Evolutionary conservation across 2,113 vertebrate species (phyloP).

Genomic region (Micromys minutus): DNA sequence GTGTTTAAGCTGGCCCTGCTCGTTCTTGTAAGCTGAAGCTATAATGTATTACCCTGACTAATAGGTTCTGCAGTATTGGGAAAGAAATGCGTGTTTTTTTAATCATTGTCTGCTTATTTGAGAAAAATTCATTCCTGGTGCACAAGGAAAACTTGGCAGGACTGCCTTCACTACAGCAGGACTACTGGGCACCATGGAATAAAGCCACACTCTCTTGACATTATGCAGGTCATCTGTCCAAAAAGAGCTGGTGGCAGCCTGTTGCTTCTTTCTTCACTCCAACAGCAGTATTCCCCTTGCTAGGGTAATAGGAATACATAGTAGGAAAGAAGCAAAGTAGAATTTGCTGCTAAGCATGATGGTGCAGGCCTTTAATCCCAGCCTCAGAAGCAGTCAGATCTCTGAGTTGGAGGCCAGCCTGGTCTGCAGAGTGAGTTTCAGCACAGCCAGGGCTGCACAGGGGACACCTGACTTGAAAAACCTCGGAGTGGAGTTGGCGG

Average conservation of each 20-base stretch:
- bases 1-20: not conserved
- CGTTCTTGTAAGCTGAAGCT: slow-evolving; percentile 43
- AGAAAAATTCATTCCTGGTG: not conserved
- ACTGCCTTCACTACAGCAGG: not conserved
- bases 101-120: not conserved
- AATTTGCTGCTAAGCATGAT: not conserved
- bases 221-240: not conserved
- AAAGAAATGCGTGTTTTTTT: slow-evolving; percentile 13
- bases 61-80: not conserved
- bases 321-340: slow-evolving; percentile 14
- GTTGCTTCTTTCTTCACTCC: not conserved
- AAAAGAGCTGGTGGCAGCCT: not conserved
- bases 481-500: not conserved
- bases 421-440: not conserved
- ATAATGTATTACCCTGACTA: slow-evolving; percentile 7
- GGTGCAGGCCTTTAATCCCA: not conserved
- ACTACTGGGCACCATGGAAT: not conserved
- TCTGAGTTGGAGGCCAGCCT: not conserved
- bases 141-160: not conserved
- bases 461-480: not conserved
- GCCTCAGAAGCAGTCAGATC: not conserved
- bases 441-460: not conserved
- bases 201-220: not conserved
- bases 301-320: not conserved
- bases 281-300: not conserved